Evolutionary conservation across 2,797 vertebrate genomes (phyloP).

Genomic region (Gouania willdenowi): DNA sequence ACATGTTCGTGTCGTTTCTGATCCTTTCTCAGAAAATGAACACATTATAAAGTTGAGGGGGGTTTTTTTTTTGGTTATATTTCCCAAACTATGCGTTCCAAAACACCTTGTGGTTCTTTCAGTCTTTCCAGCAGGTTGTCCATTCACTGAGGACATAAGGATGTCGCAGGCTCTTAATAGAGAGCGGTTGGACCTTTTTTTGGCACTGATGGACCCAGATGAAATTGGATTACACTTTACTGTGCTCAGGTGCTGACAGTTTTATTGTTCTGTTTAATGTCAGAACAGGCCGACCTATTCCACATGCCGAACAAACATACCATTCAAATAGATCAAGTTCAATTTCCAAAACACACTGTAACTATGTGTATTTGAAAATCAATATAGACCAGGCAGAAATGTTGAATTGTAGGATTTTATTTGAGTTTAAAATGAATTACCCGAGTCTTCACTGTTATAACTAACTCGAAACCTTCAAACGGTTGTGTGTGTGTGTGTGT

Average conservation of each 20-base stretch:
- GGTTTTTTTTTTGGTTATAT: too few species aligned
- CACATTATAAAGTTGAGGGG: too few species aligned
- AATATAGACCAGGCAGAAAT: too few species aligned
- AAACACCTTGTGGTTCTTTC: not conserved
- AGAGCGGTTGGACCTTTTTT: slow-evolving; percentile 21
- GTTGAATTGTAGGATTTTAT: too few species aligned
- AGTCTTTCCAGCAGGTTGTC: not conserved
- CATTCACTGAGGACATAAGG: slow-evolving; percentile 1
- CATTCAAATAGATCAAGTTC: not conserved
- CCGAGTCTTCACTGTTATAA: too few species aligned
- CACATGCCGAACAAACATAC: not conserved
- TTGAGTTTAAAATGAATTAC: too few species aligned
- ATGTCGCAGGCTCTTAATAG: slow-evolving; percentile 1
- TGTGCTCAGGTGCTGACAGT: slow-evolving; percentile 32
- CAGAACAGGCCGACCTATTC: slow-evolving; percentile 9
- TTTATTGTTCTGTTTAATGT: slow-evolving; percentile 47
- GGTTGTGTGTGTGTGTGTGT: too few species aligned
- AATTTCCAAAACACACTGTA: not conserved
- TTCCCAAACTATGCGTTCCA: not conserved
- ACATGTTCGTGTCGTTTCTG: slow-evolving; percentile 4
- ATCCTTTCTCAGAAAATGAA: not conserved
- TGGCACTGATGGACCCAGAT: slow-evolving; percentile 18
- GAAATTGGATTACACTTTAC: slow-evolving; percentile 21
- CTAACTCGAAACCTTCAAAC: too few species aligned
- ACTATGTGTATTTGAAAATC: too few species aligned